Percentiles rank a stretch among this genome's conserved stretches.
phyloP scores from a whole-genome alignment of 2,888 invertebrate genomes.

The Melieria omissa region DNA sequence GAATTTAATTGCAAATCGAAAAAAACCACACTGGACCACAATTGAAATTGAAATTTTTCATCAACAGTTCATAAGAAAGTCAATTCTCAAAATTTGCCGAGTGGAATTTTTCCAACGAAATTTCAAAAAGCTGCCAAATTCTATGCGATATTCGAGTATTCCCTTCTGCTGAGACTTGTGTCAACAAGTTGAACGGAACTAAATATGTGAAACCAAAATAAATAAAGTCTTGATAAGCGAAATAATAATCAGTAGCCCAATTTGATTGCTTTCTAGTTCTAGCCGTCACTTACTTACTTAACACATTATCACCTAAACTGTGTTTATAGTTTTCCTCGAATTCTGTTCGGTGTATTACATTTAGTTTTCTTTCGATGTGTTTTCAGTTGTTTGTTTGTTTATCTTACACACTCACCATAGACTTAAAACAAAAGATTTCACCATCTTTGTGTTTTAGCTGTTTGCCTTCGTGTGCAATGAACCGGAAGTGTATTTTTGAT shows the following conservation, averaged over 20 bases:
- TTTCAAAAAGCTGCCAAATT: too few relatives aligned
- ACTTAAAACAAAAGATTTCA: constrained; percentile 37
- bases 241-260: background rate
- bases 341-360: constrained; percentile 2
- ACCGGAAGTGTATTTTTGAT: constrained; percentile 32
- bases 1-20: constrained; percentile 39
- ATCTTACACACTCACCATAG: constrained; percentile 34
- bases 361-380: constrained; percentile 23
- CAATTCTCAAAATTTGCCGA: constrained; percentile 47
- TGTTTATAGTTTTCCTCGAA: background rate
- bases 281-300: background rate
- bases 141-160: too few relatives aligned
- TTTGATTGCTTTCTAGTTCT: background rate
- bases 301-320: background rate
- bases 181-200: constrained; percentile 32
- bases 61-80: constrained; percentile 34
- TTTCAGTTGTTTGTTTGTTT: constrained; percentile 13
- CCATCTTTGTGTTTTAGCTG: constrained; percentile 46
- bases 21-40: constrained; percentile 23
- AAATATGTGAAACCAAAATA: background rate
- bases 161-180: constrained; percentile 9
- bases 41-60: background rate
- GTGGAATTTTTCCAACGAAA: too few relatives aligned
- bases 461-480: constrained; percentile 53
- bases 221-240: constrained; percentile 42